Evolutionary conservation across 2,888 invertebrate genomes (phyloP).

Genomic region (Eurytoma adleriae): DNA sequence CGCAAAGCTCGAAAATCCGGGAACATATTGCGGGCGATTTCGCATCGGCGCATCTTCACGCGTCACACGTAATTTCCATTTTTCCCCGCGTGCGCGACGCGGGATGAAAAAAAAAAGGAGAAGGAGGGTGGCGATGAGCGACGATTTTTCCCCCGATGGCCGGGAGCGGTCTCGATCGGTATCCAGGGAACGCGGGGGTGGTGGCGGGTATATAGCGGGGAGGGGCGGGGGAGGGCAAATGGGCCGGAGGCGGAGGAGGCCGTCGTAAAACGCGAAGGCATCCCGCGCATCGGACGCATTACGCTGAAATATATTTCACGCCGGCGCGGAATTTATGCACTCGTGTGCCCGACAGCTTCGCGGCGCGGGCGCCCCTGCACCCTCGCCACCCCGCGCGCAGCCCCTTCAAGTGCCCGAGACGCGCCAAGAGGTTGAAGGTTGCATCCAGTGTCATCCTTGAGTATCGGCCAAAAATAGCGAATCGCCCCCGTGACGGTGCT

Average conservation of each 20-base stretch:
- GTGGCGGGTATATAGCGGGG: not conserved
- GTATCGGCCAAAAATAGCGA: constrained; percentile 33
- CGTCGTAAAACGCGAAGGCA: constrained; percentile 45
- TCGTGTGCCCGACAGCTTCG: constrained; percentile 45
- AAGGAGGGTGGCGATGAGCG: not conserved
- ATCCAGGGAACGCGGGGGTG: not conserved
- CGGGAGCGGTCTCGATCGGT: constrained; percentile 42
- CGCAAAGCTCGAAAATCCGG: no score
- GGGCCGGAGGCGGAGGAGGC: constrained; percentile 6
- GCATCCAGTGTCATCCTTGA: constrained; percentile 40
- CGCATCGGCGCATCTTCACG: no score
- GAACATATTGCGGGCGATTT: no score
- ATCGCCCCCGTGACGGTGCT: not conserved
- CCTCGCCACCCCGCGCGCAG: not conserved
- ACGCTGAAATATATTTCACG: constrained; percentile 53
- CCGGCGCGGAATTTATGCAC: constrained; percentile 50
- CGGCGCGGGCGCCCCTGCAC: constrained; percentile 4
- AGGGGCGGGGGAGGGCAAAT: not conserved
- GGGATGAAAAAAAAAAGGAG: no score
- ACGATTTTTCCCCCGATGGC: constrained; percentile 27
- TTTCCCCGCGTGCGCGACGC: no score
- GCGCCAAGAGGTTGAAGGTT: constrained; percentile 38
- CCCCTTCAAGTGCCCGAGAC: not conserved
- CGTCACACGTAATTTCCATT: no score
- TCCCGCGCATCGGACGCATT: constrained; percentile 38